A percentile compares a stretch with the other conserved stretches of the same genome.
Evolutionary conservation across 2,888 invertebrate species (phyloP).

Genomic region (Hymenopus coronatus): DNA sequence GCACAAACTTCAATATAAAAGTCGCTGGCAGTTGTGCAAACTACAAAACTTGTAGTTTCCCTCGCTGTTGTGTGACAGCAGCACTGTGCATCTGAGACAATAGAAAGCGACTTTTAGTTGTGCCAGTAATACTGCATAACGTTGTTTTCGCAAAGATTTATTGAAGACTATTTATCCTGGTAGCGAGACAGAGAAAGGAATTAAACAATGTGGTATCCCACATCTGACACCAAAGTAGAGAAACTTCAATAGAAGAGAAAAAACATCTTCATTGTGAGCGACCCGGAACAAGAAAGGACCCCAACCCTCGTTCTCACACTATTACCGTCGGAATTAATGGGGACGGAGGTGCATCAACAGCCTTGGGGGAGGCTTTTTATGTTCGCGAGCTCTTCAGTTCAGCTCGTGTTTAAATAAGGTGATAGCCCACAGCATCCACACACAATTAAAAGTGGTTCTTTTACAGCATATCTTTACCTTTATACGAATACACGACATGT

Average conservation of each 20-base stretch:
- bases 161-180: conserved; percentile 10
- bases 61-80: neutral
- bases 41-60: neutral
- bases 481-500: no score
- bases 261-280: conserved; percentile 12
- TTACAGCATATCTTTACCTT: neutral
- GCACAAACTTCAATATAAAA: neutral
- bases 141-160: neutral
- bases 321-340: neutral
- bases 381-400: neutral
- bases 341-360: neutral
- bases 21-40: neutral
- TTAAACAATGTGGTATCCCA: neutral
- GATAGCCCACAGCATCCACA: neutral
- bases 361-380: neutral
- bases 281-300: neutral
- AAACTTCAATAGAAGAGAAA: neutral
- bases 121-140: neutral
- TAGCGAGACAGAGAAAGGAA: neutral
- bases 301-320: neutral
- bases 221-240: neutral
- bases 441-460: neutral
- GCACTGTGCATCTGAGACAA: neutral
- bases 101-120: neutral
- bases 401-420: neutral